Conservation (phyloP, 1,140 invertebrate species). For the Lepidurus couesii region DNA sequence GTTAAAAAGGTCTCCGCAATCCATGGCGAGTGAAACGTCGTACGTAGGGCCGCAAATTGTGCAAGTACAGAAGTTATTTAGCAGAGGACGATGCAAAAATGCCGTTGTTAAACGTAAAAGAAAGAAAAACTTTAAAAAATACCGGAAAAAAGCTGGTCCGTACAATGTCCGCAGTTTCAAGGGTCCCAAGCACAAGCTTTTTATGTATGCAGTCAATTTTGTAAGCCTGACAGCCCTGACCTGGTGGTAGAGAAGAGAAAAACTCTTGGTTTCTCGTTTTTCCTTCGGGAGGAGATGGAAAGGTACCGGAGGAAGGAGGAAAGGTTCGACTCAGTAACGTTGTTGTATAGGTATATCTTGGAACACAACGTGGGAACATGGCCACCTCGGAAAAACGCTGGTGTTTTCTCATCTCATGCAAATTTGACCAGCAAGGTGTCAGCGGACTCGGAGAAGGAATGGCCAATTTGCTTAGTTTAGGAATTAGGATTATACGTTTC, state of each 20-base stretch:
- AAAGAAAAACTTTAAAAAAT: background rate
- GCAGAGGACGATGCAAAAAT: no score
- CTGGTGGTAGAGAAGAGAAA: background rate
- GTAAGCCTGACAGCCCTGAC: conserved; percentile 17
- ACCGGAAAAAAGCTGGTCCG: background rate
- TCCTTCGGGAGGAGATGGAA: conserved; percentile 4
- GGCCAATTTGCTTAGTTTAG: conserved; percentile 19
- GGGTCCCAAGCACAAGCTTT: conserved; percentile 3
- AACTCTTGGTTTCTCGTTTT: background rate
- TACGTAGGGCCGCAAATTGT: background rate
- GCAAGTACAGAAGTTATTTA: no score
- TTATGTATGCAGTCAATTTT: conserved; percentile 20
- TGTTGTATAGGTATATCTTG: background rate
- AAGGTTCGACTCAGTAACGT: background rate
- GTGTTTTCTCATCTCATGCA: conserved; percentile 16
- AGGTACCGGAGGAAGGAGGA: background rate
- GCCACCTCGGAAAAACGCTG: conserved; percentile 14
- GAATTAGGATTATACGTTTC: background rate
- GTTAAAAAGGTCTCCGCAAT: background rate
- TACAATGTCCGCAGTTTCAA: background rate
- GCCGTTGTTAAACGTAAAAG: no score
- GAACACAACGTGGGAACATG: conserved; percentile 16
- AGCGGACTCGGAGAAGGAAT: background rate
- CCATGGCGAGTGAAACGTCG: background rate
- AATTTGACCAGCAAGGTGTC: conserved; percentile 9